These are phyloP conservation scores for Drosophila insularis DNA, from an alignment of 1,140 invertebrate genomes.

Conservation along the genomic window DNA sequence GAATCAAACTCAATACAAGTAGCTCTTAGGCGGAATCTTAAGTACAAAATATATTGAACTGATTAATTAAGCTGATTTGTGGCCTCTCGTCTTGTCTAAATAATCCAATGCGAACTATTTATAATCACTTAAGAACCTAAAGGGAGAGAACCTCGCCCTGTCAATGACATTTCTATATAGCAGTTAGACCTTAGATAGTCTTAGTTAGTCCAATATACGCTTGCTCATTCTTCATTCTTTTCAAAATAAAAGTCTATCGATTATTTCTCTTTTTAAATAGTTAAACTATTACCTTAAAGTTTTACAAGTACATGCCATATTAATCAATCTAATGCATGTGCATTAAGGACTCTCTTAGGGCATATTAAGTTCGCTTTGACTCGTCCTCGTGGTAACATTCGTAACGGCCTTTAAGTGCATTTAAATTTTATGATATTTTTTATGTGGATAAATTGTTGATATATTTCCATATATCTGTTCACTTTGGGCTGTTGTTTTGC, in stretches of 20 bases:
- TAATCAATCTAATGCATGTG: conserved; percentile 13
- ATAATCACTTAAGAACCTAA: too few relatives aligned
- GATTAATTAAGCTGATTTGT: neutral
- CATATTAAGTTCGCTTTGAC: conserved; percentile 60
- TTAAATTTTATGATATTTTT: conserved; percentile 71
- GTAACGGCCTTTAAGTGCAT: conserved; percentile 59
- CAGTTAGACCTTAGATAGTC: too few relatives aligned
- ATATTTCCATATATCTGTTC: conserved; percentile 20
- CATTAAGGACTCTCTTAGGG: conserved; percentile 34
- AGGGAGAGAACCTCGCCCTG: too few relatives aligned
- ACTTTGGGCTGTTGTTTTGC: conserved; percentile 32
- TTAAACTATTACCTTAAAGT: neutral
- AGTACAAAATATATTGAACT: neutral
- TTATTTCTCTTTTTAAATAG: too few relatives aligned
- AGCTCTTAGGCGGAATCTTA: neutral
- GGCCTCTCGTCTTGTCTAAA: neutral
- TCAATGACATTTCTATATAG: too few relatives aligned
- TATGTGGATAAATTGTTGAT: conserved; percentile 24
- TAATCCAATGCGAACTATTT: too few relatives aligned
- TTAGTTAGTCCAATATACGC: too few relatives aligned
- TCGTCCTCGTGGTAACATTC: conserved; percentile 31
- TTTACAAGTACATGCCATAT: too few relatives aligned
- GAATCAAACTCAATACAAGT: neutral
- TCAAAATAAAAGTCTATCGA: too few relatives aligned
- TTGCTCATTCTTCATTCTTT: too few relatives aligned